These are phyloP conservation scores for Leptobrachium ailaonicum DNA, from an alignment of 2,113 vertebrate species.

Conservation along the genomic window DNA sequence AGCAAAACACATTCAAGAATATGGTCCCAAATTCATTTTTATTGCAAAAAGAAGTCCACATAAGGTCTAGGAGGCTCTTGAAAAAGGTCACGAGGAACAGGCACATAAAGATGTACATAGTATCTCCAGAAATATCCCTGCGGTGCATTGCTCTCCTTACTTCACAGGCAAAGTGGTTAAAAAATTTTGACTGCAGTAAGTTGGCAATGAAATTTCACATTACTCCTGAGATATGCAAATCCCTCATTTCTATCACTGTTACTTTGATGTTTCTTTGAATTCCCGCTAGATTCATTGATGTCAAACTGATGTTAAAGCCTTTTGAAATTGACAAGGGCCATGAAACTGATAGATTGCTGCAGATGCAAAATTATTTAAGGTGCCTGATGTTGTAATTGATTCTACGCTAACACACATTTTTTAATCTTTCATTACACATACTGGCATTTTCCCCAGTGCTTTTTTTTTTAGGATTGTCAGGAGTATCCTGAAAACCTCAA, in stretches of 20 bases:
- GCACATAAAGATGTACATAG: neutral
- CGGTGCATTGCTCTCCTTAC: neutral
- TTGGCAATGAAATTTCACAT: conserved; percentile 41
- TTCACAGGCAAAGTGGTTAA: conserved; percentile 38
- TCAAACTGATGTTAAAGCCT: conserved; percentile 42
- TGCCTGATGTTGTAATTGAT: conserved; percentile 47
- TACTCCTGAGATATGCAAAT: conserved; percentile 41
- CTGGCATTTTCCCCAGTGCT: conserved; percentile 45
- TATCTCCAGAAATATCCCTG: neutral
- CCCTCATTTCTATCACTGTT: conserved; percentile 29
- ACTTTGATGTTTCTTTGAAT: conserved; percentile 38
- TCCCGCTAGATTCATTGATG: conserved; percentile 44
- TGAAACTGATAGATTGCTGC: conserved; percentile 52
- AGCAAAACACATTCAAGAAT: no score
- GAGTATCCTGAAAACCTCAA: conserved; percentile 20
- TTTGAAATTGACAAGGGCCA: conserved; percentile 48
- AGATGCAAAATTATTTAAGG: conserved; percentile 49
- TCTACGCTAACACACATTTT: conserved; percentile 45
- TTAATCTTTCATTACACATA: conserved; percentile 43
- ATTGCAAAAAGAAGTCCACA: no score
- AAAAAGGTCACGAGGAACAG: no score
- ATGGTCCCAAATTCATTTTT: no score
- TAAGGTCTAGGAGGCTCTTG: no score
- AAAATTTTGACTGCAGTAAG: conserved; percentile 12
- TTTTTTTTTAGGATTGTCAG: conserved; percentile 42